These are phyloP conservation scores for Cephalotes varians DNA, from an alignment of 2,888 invertebrate species.

Conservation along the genomic window DNA sequence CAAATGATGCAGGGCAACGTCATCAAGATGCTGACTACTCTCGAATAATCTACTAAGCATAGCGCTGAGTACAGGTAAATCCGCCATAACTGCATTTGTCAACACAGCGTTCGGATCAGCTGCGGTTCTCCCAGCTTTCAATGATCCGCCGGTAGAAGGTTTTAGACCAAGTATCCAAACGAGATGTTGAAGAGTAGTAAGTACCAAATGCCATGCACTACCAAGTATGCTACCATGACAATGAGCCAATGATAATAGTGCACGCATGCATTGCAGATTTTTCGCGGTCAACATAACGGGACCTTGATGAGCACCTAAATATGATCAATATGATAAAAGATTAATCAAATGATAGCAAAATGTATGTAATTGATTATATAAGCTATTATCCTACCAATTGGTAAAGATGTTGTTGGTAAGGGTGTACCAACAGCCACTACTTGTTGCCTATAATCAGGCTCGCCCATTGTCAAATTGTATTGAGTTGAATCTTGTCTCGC, in stretches of 20 bases:
- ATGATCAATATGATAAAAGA: background rate
- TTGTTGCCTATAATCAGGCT: slow-evolving; percentile 95
- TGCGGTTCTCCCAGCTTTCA: slow-evolving; percentile 93
- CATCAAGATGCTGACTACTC: slow-evolving; percentile 96
- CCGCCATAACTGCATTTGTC: slow-evolving; percentile 98
- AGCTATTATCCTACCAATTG: slow-evolving; percentile 87
- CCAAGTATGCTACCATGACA: slow-evolving; percentile 97
- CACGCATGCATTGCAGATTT: slow-evolving; percentile 98
- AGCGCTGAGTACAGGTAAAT: slow-evolving; percentile 95
- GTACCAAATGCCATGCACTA: slow-evolving; percentile 97
- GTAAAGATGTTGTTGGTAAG: slow-evolving; percentile 93
- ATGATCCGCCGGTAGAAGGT: slow-evolving; percentile 97
- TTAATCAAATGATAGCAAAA: background rate
- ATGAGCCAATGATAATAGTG: slow-evolving; percentile 95
- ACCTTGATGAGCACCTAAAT: slow-evolving; percentile 91
- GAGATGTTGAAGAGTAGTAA: slow-evolving; percentile 96
- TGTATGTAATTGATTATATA: background rate
- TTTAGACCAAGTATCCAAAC: slow-evolving; percentile 98
- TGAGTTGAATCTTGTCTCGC: slow-evolving; percentile 81
- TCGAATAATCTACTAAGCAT: slow-evolving; percentile 98
- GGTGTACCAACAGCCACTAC: slow-evolving; percentile 99
- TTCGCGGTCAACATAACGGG: slow-evolving; percentile 99
- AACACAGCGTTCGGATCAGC: slow-evolving; percentile 95
- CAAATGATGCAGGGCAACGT: slow-evolving; percentile 97
- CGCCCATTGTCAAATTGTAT: slow-evolving; percentile 86